A percentile compares a stretch with the other conserved stretches of the same genome.
Conservation (phyloP, 1,140 invertebrate species). For the Drosophila rufa region DNA sequence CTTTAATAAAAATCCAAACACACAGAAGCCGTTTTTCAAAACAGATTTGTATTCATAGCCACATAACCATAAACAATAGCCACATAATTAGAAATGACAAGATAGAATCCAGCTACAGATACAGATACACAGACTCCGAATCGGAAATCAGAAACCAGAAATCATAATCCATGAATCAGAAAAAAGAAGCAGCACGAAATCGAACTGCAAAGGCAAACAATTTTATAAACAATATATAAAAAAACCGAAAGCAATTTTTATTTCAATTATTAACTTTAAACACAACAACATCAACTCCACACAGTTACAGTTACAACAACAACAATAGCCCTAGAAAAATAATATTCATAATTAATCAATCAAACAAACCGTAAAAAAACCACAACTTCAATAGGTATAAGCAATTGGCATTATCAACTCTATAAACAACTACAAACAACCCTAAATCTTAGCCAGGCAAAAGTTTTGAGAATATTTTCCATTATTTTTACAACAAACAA, state of each 20-base stretch:
- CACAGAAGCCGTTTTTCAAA: constrained; percentile 53
- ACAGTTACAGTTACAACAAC: constrained; percentile 61
- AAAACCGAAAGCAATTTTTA: constrained; percentile 70
- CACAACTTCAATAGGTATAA: constrained; percentile 71
- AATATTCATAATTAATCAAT: constrained; percentile 74
- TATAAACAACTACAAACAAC: constrained; percentile 11
- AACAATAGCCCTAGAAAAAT: constrained; percentile 77
- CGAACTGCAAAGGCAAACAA: constrained; percentile 51
- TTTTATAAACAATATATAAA: constrained; percentile 24
- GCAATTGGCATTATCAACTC: constrained; percentile 64
- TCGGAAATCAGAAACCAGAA: constrained; percentile 28
- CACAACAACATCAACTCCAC: constrained; percentile 49
- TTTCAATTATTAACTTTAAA: constrained; percentile 75
- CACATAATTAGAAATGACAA: constrained; percentile 69
- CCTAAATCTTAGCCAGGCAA: constrained; percentile 48
- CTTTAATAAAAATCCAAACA: constrained; percentile 50
- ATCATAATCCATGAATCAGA: constrained; percentile 32
- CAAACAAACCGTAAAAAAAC: constrained; percentile 34
- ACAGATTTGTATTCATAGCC: constrained; percentile 73
- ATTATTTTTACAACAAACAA: constrained; percentile 67
- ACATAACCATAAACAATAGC: constrained; percentile 75
- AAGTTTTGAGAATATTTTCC: constrained; percentile 52
- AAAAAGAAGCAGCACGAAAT: constrained; percentile 75
- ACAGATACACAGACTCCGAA: constrained; percentile 14
- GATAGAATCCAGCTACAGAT: constrained; percentile 55